A percentile compares a stretch with the other conserved stretches of the same genome.
phyloP scores from a whole-genome alignment of 2,113 vertebrate species.

The Isurus oxyrinchus region DNA sequence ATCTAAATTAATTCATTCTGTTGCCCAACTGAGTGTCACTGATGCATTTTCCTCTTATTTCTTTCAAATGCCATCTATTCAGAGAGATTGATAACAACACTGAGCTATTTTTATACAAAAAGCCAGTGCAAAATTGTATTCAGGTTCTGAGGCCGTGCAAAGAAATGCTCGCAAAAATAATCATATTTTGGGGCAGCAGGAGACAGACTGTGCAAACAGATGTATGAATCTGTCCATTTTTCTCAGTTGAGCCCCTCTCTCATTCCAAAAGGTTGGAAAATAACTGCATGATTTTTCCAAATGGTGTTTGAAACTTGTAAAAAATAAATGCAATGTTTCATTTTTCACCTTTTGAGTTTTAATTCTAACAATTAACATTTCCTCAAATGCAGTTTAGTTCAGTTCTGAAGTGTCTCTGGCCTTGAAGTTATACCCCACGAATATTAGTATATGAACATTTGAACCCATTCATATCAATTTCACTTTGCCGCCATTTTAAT shows the following conservation, averaged over 20 bases:
- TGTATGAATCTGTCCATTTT: background rate
- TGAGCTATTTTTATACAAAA: background rate
- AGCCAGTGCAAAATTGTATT: background rate
- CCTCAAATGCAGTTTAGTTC: background rate
- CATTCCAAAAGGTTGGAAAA: background rate
- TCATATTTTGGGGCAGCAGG: background rate
- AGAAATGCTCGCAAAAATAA: background rate
- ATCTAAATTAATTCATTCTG: background rate
- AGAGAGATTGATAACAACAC: background rate
- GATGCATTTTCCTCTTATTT: background rate
- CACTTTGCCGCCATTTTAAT: background rate
- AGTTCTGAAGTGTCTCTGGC: background rate
- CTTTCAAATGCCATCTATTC: background rate
- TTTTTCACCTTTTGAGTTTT: background rate
- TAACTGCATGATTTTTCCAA: background rate
- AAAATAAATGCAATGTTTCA: background rate
- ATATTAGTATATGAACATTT: background rate
- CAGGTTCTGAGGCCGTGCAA: background rate
- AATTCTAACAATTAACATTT: background rate
- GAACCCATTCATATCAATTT: background rate
- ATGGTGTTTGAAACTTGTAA: no score
- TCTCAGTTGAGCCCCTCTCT: background rate
- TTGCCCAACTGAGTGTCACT: conserved; percentile 18
- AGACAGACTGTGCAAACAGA: background rate
- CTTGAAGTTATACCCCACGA: background rate